phyloP scores from a whole-genome alignment of 2,888 invertebrate species.

The Drosophila nr. perissopoda region DNA sequence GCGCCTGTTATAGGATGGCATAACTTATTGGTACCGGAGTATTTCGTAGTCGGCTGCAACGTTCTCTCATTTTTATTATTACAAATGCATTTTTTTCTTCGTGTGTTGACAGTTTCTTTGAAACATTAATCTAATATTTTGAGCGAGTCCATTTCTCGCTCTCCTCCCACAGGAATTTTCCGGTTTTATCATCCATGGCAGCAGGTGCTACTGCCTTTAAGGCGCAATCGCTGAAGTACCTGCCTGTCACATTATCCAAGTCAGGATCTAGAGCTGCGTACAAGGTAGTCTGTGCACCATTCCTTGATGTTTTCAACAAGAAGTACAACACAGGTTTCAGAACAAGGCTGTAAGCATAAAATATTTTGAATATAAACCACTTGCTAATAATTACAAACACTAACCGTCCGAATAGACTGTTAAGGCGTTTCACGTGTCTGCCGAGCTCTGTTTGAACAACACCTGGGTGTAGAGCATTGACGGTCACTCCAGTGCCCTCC shows the following conservation, averaged over 20 bases:
- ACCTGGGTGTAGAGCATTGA: constrained; percentile 94
- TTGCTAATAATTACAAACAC: not conserved
- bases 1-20: not conserved
- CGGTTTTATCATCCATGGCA: constrained; percentile 86
- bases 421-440: constrained; percentile 89
- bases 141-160: constrained; percentile 61
- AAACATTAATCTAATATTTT: constrained; percentile 3
- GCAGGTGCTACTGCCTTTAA: constrained; percentile 85
- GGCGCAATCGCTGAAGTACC: constrained; percentile 87
- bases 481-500: constrained; percentile 90
- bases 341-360: constrained; percentile 30
- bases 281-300: constrained; percentile 84
- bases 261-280: constrained; percentile 84
- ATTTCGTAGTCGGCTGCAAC: not conserved
- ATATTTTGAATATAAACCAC: not conserved
- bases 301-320: constrained; percentile 79
- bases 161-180: constrained; percentile 87
- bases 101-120: not conserved
- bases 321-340: constrained; percentile 79
- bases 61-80: not conserved
- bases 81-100: not conserved
- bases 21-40: not conserved
- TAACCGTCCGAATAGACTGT: constrained; percentile 84
- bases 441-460: constrained; percentile 91
- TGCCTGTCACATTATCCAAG: constrained; percentile 76